These are phyloP conservation scores for Nematolebias whitei DNA, from an alignment of 2,113 vertebrate genomes.

Conservation along the genomic window DNA sequence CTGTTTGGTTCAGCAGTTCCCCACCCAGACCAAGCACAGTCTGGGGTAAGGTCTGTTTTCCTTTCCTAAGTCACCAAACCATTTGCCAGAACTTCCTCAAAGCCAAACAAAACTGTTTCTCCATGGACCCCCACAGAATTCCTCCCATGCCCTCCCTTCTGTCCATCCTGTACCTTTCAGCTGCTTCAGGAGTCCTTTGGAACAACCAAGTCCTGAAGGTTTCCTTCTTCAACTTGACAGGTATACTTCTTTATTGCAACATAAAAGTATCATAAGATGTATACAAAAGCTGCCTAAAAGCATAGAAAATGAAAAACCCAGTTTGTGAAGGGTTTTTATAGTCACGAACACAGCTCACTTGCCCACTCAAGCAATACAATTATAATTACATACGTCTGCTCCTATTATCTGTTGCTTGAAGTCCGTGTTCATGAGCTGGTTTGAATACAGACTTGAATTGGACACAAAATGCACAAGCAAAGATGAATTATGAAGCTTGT, in stretches of 20 bases:
- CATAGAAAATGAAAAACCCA: conserved; percentile 18
- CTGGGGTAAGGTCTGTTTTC: no score
- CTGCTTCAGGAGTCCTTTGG: no score
- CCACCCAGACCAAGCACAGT: no score
- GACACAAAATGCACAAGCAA: conserved; percentile 31
- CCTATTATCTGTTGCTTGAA: conserved; percentile 62
- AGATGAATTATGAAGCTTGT: conserved; percentile 46
- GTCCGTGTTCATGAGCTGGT: conserved; percentile 35
- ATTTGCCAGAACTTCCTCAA: no score
- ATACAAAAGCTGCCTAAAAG: conserved; percentile 6
- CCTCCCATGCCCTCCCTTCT: no score
- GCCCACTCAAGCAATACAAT: conserved; percentile 61
- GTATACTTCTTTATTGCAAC: conserved; percentile 9
- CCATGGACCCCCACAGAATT: no score
- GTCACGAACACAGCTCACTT: conserved; percentile 60
- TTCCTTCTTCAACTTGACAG: no score
- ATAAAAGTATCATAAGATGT: conserved; percentile 17
- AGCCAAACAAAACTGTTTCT: no score
- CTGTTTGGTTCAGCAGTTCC: no score
- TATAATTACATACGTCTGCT: conserved; percentile 67
- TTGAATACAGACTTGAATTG: conserved; percentile 31
- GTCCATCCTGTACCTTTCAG: no score
- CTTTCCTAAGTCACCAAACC: no score
- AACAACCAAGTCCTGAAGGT: no score
- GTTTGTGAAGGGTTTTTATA: conserved; percentile 53